Conservation (phyloP, 2,797 vertebrate species). For the Centroberyx gerrardi region DNA sequence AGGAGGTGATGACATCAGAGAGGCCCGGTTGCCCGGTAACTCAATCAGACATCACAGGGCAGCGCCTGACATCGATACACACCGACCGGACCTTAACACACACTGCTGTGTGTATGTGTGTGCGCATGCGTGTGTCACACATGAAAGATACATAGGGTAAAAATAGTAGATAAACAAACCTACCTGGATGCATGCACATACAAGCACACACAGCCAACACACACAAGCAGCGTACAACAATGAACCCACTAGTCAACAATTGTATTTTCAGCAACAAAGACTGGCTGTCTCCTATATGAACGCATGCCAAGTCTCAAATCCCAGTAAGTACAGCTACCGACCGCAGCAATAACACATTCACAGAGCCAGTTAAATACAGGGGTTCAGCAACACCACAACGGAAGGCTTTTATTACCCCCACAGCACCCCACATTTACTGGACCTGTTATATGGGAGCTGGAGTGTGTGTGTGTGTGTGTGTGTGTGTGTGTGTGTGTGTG, state of each 20-base stretch:
- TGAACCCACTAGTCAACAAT: constrained; percentile 4
- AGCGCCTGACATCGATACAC: constrained; percentile 37
- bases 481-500: constrained; percentile 28
- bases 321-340: constrained; percentile 49
- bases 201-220: neutral
- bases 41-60: constrained; percentile 43
- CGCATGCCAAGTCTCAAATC: constrained; percentile 52
- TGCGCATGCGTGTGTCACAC: constrained; percentile 16
- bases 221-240: constrained; percentile 10
- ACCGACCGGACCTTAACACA: constrained; percentile 2
- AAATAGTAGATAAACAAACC: neutral
- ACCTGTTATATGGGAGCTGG: constrained; percentile 22
- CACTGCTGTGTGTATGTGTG: constrained; percentile 1
- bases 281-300: neutral
- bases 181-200: neutral
- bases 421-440: constrained; percentile 61
- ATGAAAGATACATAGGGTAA: neutral
- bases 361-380: constrained; percentile 70
- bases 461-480: constrained; percentile 34
- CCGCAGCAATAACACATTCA: constrained; percentile 49
- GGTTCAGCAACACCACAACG: constrained; percentile 58
- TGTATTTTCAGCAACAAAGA: constrained; percentile 21
- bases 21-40: constrained; percentile 58
- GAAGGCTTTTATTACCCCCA: constrained; percentile 72
- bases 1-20: constrained; percentile 28